These are phyloP conservation scores for Leiothrix lutea DNA, from an alignment of 2,113 vertebrate genomes.

Conservation along the genomic window DNA sequence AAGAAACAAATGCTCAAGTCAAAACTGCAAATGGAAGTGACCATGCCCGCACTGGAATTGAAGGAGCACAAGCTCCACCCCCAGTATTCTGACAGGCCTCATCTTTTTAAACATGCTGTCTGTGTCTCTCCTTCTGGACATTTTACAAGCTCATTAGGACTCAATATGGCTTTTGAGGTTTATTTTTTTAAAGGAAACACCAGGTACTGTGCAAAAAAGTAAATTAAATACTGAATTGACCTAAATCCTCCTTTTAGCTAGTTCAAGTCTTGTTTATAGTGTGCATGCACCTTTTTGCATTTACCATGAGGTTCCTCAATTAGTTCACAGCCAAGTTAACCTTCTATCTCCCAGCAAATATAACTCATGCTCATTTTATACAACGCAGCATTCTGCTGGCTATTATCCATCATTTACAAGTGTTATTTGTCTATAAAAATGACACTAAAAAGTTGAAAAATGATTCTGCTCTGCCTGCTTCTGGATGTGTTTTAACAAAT, in stretches of 20 bases:
- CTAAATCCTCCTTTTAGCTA: conserved; percentile 59
- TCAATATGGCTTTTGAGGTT: not conserved
- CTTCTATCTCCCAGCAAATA: conserved; percentile 76
- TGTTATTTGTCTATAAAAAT: conserved; percentile 85
- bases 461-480: conserved; percentile 72
- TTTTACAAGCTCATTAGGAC: conserved; percentile 36
- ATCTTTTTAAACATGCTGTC: conserved; percentile 7
- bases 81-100: not conserved
- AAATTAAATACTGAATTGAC: conserved; percentile 43
- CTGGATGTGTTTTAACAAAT: conserved; percentile 78
- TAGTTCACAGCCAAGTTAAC: conserved; percentile 78
- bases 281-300: conserved; percentile 58
- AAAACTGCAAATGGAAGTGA: not conserved
- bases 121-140: conserved; percentile 5
- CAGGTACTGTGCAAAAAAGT: conserved; percentile 37
- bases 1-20: conserved; percentile 13
- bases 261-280: conserved; percentile 55
- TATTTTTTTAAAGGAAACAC: not conserved
- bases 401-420: conserved; percentile 84
- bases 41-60: not conserved
- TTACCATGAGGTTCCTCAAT: conserved; percentile 77
- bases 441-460: conserved; percentile 85
- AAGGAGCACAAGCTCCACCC: not conserved
- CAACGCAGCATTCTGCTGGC: conserved; percentile 69
- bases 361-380: conserved; percentile 77